Base-by-base conservation (phyloP, 2,888 invertebrate genomes). In the Nasonovia ribisnigri region DNA sequence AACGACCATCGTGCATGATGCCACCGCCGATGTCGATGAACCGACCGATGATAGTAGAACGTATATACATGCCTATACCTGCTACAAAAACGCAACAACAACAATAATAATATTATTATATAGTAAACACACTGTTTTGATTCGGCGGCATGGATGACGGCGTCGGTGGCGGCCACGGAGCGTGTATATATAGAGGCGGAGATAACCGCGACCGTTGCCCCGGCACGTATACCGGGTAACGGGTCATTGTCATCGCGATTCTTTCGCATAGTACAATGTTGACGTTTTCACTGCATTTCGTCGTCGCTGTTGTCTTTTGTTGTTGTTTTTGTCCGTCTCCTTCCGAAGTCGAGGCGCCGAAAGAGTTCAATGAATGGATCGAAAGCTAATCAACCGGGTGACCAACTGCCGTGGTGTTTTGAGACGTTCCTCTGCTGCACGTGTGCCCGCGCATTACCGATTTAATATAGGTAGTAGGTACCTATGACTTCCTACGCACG, bases 301-400 rank as follows among this genome's bases (percentile, higher is more conserved):
- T 51, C 16, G n/a, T 29, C 3, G 86, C 24, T 26, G 60, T 26
- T 29, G 36, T 77, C 36, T 10, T 10, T 88, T 51, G 88, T 88
- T 51, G 24, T 42, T 77, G 88, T 88, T 51, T 51, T 42, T 42
- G 46, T 84, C 11, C 20, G 24, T 20, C 26, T 13, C 29, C 16
- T 13, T 42, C 29, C 67, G 43, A 26, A 46, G 43, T 89, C 29
- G 43, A n/a, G n/a, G 86, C 60, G 29, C 43, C 54, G 51, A 51
- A 84, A 93, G 93, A 93, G 89, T 93, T 93, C 84, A 93, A 93
- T 46, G 93, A 93, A 84, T 48, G 93, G 93, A 90, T 84, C 77
- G 93, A 89, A 93, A 93, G 89, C n/a, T 84, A 84, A 89, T 93
- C 89, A 90, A 93, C 54, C 51, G 67, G 16, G 11, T 29, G 57